phyloP scores from a whole-genome alignment of 2,888 invertebrate genomes.

The Cheilosia grossa region DNA sequence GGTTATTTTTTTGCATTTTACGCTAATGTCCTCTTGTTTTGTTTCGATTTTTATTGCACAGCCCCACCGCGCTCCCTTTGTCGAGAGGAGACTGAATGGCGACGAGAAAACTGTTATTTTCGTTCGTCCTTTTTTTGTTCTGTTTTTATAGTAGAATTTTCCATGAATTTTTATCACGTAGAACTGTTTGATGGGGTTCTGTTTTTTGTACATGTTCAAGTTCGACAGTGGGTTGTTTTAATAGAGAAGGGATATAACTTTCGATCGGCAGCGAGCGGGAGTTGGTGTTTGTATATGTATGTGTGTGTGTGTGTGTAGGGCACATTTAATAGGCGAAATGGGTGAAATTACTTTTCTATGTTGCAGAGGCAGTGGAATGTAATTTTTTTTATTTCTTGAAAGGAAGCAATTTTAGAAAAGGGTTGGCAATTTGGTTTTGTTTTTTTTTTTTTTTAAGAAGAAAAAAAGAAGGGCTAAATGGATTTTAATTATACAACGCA shows the following conservation, averaged over 20 bases:
- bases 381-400: conserved; percentile 11
- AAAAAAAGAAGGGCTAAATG: conserved; percentile 9
- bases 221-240: conserved; percentile 63
- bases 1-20: conserved; percentile 41
- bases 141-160: conserved; percentile 24
- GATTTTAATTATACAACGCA: conserved; percentile 47
- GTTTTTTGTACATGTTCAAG: conserved; percentile 9
- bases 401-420: conserved; percentile 57
- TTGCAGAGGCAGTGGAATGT: conserved; percentile 31
- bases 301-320: background rate
- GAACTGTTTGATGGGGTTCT: conserved; percentile 35
- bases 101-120: conserved; percentile 38
- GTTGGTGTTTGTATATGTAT: background rate
- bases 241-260: conserved; percentile 52
- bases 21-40: conserved; percentile 71
- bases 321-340: conserved; percentile 57
- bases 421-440: conserved; percentile 1
- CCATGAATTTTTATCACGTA: conserved; percentile 67
- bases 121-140: conserved; percentile 22
- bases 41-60: conserved; percentile 67
- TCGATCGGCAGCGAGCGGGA: conserved; percentile 25
- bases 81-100: conserved; percentile 44
- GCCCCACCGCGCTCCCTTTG: conserved; percentile 11
- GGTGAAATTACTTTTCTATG: conserved; percentile 57
- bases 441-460: conserved; percentile 2